Evolutionary conservation across 2,113 vertebrate genomes (phyloP).

Genomic region (Brachirus orientalis): DNA sequence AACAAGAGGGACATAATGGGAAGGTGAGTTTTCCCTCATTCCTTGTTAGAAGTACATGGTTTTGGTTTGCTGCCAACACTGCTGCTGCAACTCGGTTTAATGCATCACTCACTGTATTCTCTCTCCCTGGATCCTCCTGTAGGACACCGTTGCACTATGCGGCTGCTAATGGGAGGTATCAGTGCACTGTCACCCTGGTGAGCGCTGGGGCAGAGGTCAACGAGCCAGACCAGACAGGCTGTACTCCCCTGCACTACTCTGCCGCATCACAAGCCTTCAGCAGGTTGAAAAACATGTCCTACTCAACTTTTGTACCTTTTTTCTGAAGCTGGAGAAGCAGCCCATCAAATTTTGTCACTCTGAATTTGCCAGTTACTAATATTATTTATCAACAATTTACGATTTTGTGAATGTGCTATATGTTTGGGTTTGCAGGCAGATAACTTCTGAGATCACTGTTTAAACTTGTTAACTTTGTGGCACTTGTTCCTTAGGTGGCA

Average conservation of each 20-base stretch:
- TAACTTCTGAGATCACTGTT: too few species aligned
- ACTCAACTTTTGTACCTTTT: not conserved
- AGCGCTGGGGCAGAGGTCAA: constrained; percentile 91
- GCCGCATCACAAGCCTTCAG: constrained; percentile 95
- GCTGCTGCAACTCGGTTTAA: not conserved
- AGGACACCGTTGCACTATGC: constrained; percentile 98
- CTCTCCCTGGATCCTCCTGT: not conserved
- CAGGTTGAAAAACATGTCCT: constrained; percentile 80
- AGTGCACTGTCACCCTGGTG: constrained; percentile 93
- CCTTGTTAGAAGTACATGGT: not conserved
- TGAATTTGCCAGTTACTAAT: too few species aligned
- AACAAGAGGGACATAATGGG: constrained; percentile 94
- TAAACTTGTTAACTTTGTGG: too few species aligned
- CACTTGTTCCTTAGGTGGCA: too few species aligned
- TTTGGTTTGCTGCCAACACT: not conserved
- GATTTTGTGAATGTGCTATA: too few species aligned
- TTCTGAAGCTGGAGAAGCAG: too few species aligned
- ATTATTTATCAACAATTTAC: too few species aligned
- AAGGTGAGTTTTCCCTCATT: constrained; percentile 79
- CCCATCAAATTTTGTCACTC: too few species aligned
- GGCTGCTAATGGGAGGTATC: constrained; percentile 94
- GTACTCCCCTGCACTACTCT: constrained; percentile 94
- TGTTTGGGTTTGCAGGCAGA: too few species aligned
- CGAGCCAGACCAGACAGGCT: constrained; percentile 91
- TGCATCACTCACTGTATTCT: not conserved